Evolutionary conservation across 2,888 invertebrate genomes (phyloP).

Genomic region (Agrochola macilenta): DNA sequence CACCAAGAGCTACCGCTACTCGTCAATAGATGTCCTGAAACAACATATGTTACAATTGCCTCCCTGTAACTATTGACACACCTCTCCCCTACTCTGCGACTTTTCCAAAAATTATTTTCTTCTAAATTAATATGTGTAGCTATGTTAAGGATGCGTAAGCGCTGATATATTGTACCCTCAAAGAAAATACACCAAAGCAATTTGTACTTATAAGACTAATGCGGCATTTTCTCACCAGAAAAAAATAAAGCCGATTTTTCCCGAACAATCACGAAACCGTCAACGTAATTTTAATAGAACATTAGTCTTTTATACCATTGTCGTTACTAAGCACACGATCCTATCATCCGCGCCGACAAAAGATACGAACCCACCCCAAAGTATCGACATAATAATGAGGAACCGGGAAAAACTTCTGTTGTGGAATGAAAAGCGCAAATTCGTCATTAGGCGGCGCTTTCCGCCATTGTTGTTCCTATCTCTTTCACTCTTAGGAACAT

Average conservation of each 20-base stretch:
- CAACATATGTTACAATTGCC: too few species aligned
- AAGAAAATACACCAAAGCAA: slow-evolving; percentile 17
- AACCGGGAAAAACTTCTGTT: slow-evolving; percentile 91
- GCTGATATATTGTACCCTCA: neutral
- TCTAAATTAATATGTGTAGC: neutral
- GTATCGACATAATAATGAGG: slow-evolving; percentile 90
- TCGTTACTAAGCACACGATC: slow-evolving; percentile 83
- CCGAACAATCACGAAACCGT: slow-evolving; percentile 62
- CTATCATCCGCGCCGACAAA: slow-evolving; percentile 85
- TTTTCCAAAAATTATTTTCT: neutral
- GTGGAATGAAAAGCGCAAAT: slow-evolving; percentile 91
- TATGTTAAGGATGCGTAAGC: neutral
- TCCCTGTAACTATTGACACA: too few species aligned
- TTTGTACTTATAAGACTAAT: slow-evolving; percentile 20
- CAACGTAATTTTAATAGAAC: slow-evolving; percentile 69
- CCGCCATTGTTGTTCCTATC: slow-evolving; percentile 87
- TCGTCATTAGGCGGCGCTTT: slow-evolving; percentile 91
- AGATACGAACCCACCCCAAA: slow-evolving; percentile 85
- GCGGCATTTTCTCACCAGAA: slow-evolving; percentile 16
- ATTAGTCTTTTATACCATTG: slow-evolving; percentile 78
- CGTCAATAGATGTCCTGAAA: too few species aligned
- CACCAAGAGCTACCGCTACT: too few species aligned
- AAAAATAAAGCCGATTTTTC: slow-evolving; percentile 67
- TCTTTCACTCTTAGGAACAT: slow-evolving; percentile 70
- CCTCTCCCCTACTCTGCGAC: too few species aligned